Conservation (phyloP, 2,113 vertebrate species). For the Pomatorhinus ruficollis region DNA sequence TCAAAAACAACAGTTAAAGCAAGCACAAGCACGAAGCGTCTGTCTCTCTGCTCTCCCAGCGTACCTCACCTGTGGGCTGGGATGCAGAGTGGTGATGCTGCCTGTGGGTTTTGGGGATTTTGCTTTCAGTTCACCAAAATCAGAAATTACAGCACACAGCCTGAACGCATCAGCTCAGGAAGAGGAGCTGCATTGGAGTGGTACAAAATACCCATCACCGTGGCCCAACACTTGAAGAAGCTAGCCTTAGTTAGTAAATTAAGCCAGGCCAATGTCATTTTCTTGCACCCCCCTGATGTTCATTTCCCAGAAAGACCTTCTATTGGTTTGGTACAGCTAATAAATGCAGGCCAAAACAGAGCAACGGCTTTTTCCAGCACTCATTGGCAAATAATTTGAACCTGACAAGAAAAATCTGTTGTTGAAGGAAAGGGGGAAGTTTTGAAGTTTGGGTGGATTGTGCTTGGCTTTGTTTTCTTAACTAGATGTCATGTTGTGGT, state of each 20-base stretch:
- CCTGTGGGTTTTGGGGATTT: neutral
- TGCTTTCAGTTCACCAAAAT: neutral
- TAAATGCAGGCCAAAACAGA: neutral
- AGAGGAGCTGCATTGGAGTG: neutral
- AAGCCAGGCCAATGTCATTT: neutral
- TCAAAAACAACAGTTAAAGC: neutral
- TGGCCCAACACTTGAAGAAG: neutral
- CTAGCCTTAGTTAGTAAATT: neutral
- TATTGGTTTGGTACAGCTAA: neutral
- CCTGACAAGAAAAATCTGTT: conserved; percentile 44
- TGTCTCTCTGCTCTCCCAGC: neutral
- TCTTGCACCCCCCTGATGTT: neutral
- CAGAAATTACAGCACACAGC: neutral
- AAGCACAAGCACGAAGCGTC: neutral
- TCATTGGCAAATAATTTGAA: conserved; percentile 22
- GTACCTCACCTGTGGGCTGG: neutral
- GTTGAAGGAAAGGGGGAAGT: neutral
- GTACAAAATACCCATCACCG: accelerated
- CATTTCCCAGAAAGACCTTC: conserved; percentile 4
- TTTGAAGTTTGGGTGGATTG: conserved; percentile 17
- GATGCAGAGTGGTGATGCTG: accelerated
- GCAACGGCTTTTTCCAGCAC: neutral
- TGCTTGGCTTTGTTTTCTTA: conserved; percentile 32
- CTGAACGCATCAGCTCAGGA: neutral
- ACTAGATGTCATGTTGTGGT: conserved; percentile 42